phyloP scores from a whole-genome alignment of 2,113 vertebrate genomes.

The Sinocyclocheilus anophthalmus region DNA sequence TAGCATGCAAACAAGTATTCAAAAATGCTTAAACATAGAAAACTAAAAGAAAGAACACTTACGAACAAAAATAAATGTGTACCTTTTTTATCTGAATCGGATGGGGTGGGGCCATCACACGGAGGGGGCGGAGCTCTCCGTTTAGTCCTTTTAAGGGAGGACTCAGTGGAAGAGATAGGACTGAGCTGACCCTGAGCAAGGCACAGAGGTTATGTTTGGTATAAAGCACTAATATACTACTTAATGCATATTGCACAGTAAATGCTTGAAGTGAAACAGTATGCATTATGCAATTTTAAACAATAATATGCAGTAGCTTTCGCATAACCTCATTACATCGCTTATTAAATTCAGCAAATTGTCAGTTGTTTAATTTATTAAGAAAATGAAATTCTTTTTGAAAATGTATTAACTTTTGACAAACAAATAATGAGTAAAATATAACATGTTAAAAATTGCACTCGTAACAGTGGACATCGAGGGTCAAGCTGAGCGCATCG shows the following conservation, averaged over 20 bases:
- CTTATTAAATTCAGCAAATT: not conserved
- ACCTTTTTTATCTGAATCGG: slow-evolving; percentile 65
- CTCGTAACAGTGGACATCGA: not conserved
- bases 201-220: slow-evolving; percentile 37
- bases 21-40: not conserved
- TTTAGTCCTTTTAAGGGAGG: slow-evolving; percentile 84
- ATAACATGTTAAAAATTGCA: not conserved
- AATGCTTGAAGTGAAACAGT: not conserved
- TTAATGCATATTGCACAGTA: not conserved
- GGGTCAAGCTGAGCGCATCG: not conserved
- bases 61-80: not conserved
- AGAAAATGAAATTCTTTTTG: not conserved
- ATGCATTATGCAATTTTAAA: not conserved
- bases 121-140: slow-evolving; percentile 89
- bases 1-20: not conserved
- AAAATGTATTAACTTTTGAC: not conserved
- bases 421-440: not conserved
- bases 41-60: not conserved
- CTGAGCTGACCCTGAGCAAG: slow-evolving; percentile 65
- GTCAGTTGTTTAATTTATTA: not conserved
- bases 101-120: slow-evolving; percentile 50
- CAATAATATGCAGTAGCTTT: not conserved
- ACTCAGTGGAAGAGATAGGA: slow-evolving; percentile 62
- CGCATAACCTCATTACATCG: not conserved
- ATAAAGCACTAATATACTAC: not conserved